Evolutionary conservation across 1,140 invertebrate species (phyloP).

Genomic region (Anagrus nilaparvatae): DNA sequence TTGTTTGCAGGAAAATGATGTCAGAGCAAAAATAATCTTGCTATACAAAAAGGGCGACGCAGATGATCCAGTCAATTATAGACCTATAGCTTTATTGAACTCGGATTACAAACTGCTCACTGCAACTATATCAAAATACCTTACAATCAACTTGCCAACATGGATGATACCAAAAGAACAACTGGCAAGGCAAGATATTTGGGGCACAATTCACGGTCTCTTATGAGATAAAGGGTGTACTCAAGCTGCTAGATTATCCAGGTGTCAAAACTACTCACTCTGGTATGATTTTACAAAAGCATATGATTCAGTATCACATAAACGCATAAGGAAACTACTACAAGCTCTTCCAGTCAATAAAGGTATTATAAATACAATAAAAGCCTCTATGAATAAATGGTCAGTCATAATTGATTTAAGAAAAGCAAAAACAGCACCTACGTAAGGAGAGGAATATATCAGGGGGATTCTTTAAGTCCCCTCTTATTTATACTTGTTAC

Average conservation of each 20-base stretch:
- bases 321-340: conserved; percentile 8
- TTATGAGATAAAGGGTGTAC: conserved; percentile 17
- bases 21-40: conserved; percentile 5
- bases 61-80: conserved; percentile 19
- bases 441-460: conserved; percentile 16
- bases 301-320: conserved; percentile 19
- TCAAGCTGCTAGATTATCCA: too few relatives aligned
- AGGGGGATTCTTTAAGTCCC: conserved; percentile 19
- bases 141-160: not conserved
- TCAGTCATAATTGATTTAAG: conserved; percentile 1
- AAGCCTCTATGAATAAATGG: too few relatives aligned
- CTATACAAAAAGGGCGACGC: conserved; percentile 8
- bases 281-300: conserved; percentile 22
- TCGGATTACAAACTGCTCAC: conserved; percentile 19
- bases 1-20: not conserved
- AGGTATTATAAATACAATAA: too few relatives aligned
- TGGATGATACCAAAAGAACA: too few relatives aligned
- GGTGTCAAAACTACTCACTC: conserved; percentile 15
- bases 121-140: conserved; percentile 8
- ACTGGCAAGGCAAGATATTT: conserved; percentile 15
- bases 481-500: conserved; percentile 19
- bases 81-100: conserved; percentile 19
- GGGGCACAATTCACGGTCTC: conserved; percentile 18
- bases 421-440: conserved; percentile 12
- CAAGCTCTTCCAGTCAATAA: too few relatives aligned